phyloP scores from a whole-genome alignment of 2,888 invertebrate species.

The Trichogramma evanescens region DNA sequence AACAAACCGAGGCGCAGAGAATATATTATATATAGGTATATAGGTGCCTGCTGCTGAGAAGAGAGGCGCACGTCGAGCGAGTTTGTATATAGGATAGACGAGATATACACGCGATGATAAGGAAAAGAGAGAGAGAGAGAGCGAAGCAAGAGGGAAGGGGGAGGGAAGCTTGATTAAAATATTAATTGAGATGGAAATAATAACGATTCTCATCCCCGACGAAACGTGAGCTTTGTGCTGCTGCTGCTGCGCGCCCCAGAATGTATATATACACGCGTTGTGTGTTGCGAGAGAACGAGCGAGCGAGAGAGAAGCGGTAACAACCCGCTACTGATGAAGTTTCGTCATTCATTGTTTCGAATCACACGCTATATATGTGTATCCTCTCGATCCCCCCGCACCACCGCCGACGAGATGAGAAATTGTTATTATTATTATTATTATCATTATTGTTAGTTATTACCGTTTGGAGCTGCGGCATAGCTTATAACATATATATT shows the following conservation, averaged over 20 bases:
- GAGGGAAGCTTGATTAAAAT: slow-evolving; percentile 44
- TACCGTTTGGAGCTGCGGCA: too few relatives aligned
- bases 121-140: background rate
- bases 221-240: background rate
- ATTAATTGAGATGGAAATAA: slow-evolving; percentile 49
- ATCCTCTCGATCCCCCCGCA: background rate
- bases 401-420: background rate
- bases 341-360: slow-evolving; percentile 15
- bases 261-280: too few relatives aligned
- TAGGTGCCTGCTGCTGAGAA: too few relatives aligned
- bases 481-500: background rate
- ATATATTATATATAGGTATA: too few relatives aligned
- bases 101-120: background rate
- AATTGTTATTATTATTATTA: too few relatives aligned
- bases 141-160: background rate
- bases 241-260: background rate
- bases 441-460: too few relatives aligned
- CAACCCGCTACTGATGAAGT: slow-evolving; percentile 8
- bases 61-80: too few relatives aligned
- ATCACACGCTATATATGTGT: background rate
- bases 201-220: slow-evolving; percentile 34
- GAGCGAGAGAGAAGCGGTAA: too few relatives aligned
- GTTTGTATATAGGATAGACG: background rate
- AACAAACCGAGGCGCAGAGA: background rate
- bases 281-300: too few relatives aligned